Base-by-base conservation (phyloP, 2,113 vertebrate species). In the Mastomys coucha region DNA sequence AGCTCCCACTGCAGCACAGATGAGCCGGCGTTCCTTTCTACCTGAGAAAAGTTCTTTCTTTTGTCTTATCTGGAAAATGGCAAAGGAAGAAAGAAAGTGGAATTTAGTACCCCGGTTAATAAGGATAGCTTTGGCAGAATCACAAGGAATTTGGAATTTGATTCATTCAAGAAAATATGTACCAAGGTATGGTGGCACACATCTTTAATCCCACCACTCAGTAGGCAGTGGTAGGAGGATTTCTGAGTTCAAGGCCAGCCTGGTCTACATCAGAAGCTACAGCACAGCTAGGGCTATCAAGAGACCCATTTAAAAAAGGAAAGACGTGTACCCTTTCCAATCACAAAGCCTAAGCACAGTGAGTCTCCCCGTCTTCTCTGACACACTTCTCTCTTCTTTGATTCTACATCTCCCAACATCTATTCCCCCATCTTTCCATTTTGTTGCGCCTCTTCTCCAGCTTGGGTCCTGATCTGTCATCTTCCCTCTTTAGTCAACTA, bases 61-160 rank as follows among this genome's bases (percentile, higher is more conserved):
- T 93, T 92, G 60, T 53, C 88, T 94, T 89, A 88, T 58, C 36
- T 89, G 33, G 93, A 89, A 89, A 97, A 96, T 65, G 87, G 82
- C 60, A 89, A 95, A 90, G 63, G 65, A 96, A 85, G 84, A 95
- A 96, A 88, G 24, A 82, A 39, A 90, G 60, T 2, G 78, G 63
- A 95, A 94, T 84, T 93, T 94, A 42, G 90, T 77, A 49, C 56
- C 26, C 58, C 72, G 0, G 9, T 76, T 56, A 60, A 76, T 42
- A 82, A 95, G 96, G 88, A 92, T 93, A 78, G 19, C 63, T 86
- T 91, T 95, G 72, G 75, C 93, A 96, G 94, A 94, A 53, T 49
- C 42, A 51, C 6, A 22, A 94, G 24, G 16, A 93, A 82, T 19
- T 78, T 77, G 24, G 16, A 93, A 82, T 19, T 78, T 77, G 9